A percentile compares a stretch with the other conserved stretches of the same genome.
Conservation (phyloP, 2,113 vertebrate species). For the Cisticola juncidis region DNA sequence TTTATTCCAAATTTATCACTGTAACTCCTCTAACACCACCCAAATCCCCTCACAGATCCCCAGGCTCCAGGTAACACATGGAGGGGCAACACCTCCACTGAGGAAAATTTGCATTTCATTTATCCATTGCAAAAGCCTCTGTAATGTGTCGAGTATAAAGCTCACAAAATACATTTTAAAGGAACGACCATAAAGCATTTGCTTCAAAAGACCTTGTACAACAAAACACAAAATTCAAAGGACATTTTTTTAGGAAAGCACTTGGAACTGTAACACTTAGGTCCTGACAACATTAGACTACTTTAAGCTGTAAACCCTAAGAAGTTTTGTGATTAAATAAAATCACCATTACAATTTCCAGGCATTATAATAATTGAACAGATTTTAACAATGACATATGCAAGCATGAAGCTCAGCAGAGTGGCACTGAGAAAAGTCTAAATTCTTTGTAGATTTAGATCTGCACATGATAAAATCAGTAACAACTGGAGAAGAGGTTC, state of each 20-base stretch:
- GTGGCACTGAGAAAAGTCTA: background rate
- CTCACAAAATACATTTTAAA: slow-evolving; percentile 40
- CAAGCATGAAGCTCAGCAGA: slow-evolving; percentile 53
- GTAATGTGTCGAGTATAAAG: background rate
- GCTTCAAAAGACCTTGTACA: slow-evolving; percentile 31
- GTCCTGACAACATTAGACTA: slow-evolving; percentile 39
- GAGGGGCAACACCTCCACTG: background rate
- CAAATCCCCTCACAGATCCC: background rate
- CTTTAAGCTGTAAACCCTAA: slow-evolving; percentile 46
- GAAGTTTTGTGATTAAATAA: slow-evolving; percentile 22
- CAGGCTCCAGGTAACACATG: background rate
- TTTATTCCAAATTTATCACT: background rate
- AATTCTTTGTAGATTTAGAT: background rate
- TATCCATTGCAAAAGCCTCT: background rate
- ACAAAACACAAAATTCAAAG: slow-evolving; percentile 23
- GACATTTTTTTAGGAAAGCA: slow-evolving; percentile 46
- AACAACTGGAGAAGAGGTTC: background rate
- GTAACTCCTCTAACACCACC: background rate
- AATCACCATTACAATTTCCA: slow-evolving; percentile 21
- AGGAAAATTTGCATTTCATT: background rate
- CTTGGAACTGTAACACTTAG: slow-evolving; percentile 38
- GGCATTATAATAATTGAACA: slow-evolving; percentile 19
- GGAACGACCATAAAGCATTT: slow-evolving; percentile 31
- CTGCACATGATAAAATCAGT: slow-evolving; percentile 4
- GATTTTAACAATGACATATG: background rate